These are phyloP conservation scores for Tachysurus vachellii DNA, from an alignment of 2,113 vertebrate genomes.

Conservation along the genomic window DNA sequence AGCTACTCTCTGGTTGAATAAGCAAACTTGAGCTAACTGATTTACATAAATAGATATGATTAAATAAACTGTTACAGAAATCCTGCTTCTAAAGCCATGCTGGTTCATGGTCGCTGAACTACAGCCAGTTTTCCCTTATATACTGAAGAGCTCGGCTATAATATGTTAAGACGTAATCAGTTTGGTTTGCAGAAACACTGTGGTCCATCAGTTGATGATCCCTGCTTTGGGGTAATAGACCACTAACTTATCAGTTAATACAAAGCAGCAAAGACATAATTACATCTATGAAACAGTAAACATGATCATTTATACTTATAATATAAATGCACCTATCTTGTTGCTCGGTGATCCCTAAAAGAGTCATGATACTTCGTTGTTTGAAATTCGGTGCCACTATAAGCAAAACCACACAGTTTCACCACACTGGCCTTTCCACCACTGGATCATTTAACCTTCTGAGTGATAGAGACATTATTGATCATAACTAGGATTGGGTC, in stretches of 20 bases:
- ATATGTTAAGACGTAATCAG: not conserved
- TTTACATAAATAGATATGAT: conserved; percentile 7
- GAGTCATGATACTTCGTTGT: conserved; percentile 42
- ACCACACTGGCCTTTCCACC: not conserved
- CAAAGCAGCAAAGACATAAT: not conserved
- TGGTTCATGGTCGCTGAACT: not conserved
- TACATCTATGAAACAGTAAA: not conserved
- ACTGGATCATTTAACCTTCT: not conserved
- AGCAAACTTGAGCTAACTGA: not conserved
- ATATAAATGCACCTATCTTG: not conserved
- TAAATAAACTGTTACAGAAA: not conserved
- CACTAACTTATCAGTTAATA: not conserved
- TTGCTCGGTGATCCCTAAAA: conserved; percentile 19
- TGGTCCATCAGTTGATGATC: not conserved
- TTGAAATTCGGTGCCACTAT: not conserved
- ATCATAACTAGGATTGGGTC: conserved; percentile 68
- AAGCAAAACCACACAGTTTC: not conserved
- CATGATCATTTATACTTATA: conserved; percentile 4
- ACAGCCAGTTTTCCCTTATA: not conserved
- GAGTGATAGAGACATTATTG: conserved; percentile 71
- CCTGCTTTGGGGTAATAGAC: not conserved
- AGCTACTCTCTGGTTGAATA: not conserved
- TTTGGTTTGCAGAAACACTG: not conserved
- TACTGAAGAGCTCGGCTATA: not conserved
- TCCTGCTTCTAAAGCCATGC: not conserved